Evolutionary conservation across 2,888 invertebrate species (phyloP).

Genomic region (Polydrusus cervinus): DNA sequence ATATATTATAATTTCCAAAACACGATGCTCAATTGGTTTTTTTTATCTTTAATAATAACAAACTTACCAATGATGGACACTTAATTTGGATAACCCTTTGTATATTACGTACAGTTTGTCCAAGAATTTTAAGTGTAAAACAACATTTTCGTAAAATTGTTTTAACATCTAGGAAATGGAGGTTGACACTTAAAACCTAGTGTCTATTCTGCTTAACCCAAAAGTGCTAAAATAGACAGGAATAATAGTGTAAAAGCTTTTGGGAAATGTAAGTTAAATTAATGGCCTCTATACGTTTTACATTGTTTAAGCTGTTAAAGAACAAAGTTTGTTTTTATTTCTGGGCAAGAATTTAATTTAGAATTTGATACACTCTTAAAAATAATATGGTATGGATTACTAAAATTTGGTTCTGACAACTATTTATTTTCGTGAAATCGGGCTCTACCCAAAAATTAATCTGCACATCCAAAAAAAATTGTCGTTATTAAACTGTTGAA

Average conservation of each 20-base stretch:
- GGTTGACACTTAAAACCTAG: not conserved
- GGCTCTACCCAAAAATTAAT: no score
- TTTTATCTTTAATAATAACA: no score
- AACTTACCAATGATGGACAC: no score
- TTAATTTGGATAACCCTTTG: no score
- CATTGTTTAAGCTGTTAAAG: not conserved
- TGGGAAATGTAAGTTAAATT: not conserved
- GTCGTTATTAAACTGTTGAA: no score
- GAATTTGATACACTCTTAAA: no score
- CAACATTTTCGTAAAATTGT: not conserved
- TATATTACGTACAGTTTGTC: not conserved
- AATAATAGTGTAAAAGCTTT: conserved; percentile 2
- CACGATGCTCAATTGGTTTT: no score
- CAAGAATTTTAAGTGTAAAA: not conserved
- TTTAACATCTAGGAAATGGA: not conserved
- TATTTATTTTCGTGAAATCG: no score
- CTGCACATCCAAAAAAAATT: no score
- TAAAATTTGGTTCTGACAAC: no score
- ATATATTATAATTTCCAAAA: no score
- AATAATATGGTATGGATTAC: no score
- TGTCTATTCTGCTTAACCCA: conserved; percentile 1
- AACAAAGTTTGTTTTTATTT: not conserved
- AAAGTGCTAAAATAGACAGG: conserved; percentile 4
- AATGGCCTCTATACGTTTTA: not conserved
- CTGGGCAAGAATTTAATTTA: not conserved